These are phyloP conservation scores for Tychaedon coryphoeus DNA, from an alignment of 2,113 vertebrate species.

Conservation along the genomic window DNA sequence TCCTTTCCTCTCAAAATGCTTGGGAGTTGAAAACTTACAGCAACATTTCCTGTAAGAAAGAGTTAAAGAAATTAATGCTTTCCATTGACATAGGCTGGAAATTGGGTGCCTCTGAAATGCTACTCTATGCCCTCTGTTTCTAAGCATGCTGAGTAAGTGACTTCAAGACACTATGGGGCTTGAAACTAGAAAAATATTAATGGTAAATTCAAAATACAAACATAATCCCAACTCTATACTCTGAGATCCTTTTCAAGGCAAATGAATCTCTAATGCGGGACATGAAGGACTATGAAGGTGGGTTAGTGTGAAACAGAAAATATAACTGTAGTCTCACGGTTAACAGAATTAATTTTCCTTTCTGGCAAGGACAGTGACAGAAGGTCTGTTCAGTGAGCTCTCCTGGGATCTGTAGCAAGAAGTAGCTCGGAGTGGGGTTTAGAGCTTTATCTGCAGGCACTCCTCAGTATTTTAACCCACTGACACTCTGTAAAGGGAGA, in stretches of 20 bases:
- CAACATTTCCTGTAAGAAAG: background rate
- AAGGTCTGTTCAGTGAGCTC: background rate
- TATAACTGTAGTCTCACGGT: background rate
- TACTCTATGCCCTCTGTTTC: background rate
- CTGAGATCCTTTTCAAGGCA: background rate
- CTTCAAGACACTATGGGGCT: background rate
- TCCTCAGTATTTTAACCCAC: background rate
- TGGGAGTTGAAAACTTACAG: background rate
- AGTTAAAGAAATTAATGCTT: background rate
- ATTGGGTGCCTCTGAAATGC: background rate
- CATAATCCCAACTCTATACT: background rate
- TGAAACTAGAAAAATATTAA: background rate
- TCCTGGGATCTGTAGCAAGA: background rate
- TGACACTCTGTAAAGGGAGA: background rate
- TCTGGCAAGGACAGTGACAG: background rate
- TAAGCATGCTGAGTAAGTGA: background rate
- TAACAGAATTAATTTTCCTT: background rate
- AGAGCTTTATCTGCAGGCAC: background rate
- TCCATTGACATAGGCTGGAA: background rate
- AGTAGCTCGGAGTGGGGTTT: background rate
- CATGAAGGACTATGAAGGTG: background rate
- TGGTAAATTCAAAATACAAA: background rate
- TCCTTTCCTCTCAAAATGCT: background rate
- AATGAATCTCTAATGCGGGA: background rate
- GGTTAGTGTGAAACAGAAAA: background rate